Evolutionary conservation across 2,888 invertebrate genomes (phyloP).

Genomic region (Agonopterix arenella): DNA sequence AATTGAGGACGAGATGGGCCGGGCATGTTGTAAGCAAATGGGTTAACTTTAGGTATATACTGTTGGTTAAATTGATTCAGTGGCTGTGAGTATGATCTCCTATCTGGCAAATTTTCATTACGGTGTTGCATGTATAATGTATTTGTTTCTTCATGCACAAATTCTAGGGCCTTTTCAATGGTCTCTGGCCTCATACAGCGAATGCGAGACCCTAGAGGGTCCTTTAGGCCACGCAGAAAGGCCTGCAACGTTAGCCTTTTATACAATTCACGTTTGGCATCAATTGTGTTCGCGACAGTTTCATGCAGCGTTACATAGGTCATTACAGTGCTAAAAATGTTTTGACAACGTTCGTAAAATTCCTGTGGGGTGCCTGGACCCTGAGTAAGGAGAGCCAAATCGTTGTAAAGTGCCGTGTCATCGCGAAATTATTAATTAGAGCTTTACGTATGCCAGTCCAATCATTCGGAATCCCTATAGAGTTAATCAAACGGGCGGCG

Average conservation of each 20-base stretch:
- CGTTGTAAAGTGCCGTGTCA: constrained; percentile 4
- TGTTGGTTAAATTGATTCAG: neutral
- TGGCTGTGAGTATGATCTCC: neutral
- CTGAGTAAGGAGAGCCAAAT: constrained; percentile 1
- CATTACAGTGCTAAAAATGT: constrained; percentile 4
- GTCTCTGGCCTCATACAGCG: constrained; percentile 5
- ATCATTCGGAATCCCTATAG: constrained; percentile 2
- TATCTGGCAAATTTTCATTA: constrained; percentile 3
- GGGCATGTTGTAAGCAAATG: neutral
- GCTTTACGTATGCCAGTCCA: constrained; percentile 1
- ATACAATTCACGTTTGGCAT: constrained; percentile 8
- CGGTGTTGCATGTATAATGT: constrained; percentile 11
- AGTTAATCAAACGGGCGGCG: constrained; percentile 2
- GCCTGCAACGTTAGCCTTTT: constrained; percentile 6
- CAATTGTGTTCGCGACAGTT: constrained; percentile 2
- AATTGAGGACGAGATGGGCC: constrained; percentile 1
- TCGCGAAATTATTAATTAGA: constrained; percentile 12
- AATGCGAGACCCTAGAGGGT: constrained; percentile 8
- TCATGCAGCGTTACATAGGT: constrained; percentile 8
- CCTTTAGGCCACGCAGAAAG: constrained; percentile 4
- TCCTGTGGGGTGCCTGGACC: constrained; percentile 8
- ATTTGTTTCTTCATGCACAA: constrained; percentile 13
- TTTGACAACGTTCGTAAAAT: constrained; percentile 7
- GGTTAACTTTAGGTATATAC: neutral
- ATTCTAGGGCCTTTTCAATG: constrained; percentile 12